phyloP scores from a whole-genome alignment of 2,797 vertebrate genomes.

The Fistularia tabacaria region DNA sequence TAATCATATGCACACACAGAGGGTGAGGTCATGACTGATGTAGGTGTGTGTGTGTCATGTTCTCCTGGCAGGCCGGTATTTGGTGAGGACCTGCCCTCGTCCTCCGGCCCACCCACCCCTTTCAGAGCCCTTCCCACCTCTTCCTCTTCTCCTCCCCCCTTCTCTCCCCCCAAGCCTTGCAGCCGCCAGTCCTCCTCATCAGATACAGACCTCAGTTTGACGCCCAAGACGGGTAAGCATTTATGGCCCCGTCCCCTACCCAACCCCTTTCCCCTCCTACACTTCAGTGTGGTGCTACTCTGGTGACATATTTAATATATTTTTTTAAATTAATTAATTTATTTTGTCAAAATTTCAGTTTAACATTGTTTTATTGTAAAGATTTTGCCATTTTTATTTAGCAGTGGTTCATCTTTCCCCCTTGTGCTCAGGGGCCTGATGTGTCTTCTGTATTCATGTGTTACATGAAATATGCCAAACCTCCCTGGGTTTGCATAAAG shows the following conservation, averaged over 20 bases:
- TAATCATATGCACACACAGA: conserved; percentile 18
- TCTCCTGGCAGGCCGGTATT: conserved; percentile 99
- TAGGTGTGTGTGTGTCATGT: conserved; percentile 50
- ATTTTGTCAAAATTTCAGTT: conserved; percentile 11
- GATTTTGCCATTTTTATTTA: conserved; percentile 36
- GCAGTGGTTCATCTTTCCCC: conserved; percentile 7
- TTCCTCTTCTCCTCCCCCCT: conserved; percentile 95
- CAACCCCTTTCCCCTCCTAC: conserved; percentile 29
- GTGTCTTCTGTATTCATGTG: conserved; percentile 26
- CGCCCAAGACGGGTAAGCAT: conserved; percentile 72
- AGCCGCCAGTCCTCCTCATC: conserved; percentile 73
- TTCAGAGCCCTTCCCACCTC: conserved; percentile 98
- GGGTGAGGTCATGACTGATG: conserved; percentile 56
- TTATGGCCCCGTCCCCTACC: conserved; percentile 26
- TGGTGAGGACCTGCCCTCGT: conserved; percentile 96
- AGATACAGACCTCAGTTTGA: conserved; percentile 76
- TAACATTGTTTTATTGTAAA: conserved; percentile 19
- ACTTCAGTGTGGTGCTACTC: conserved; percentile 61
- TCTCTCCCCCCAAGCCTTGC: conserved; percentile 71
- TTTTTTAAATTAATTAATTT: conserved; percentile 9
- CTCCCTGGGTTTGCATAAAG: no score
- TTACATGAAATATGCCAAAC: neutral
- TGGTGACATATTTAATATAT: conserved; percentile 31
- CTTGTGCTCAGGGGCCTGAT: conserved; percentile 30
- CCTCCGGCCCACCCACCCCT: conserved; percentile 98